Base-by-base conservation (phyloP, 37 sponge, comb jelly and placozoan species). In the Chondrosia reniformis region DNA sequence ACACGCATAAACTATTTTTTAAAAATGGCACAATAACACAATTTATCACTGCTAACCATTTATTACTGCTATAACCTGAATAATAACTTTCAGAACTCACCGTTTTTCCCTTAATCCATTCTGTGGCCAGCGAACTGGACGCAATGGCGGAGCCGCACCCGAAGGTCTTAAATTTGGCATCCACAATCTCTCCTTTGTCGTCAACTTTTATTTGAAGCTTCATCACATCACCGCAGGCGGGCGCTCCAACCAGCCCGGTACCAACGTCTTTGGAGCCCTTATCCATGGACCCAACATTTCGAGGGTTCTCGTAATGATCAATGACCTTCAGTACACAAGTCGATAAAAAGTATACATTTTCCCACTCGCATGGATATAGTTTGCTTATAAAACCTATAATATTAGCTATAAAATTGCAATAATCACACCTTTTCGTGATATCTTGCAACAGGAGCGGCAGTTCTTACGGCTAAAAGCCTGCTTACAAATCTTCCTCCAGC, bases 61-160 rank as follows among this genome's bases (percentile, higher is more conserved):
- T n/a, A n/a, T n/a, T n/a, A n/a, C n/a, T n/a, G n/a, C n/a, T n/a
- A n/a, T n/a, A n/a, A n/a, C n/a, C n/a, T n/a, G n/a, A n/a, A n/a
- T n/a, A n/a, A n/a, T n/a, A n/a, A n/a, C n/a, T n/a, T n/a, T n/a
- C n/a, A n/a, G n/a, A n/a, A 84, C 92, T 78, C 46, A 96, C 97
- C 41, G 80, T 69, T 74, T 84, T 88, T 67, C 98, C 98, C 54
- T 97, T 97, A 72, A 97, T 76, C 98, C 98, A 97, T 84, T 97
- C 98, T 21, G 98, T 97, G 25, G 98, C 98, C 21, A 97, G 86
- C 0, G 98, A 97, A 74, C 95, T 94, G 38, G 98, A 97, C 31
- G 98, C 98, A 54, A 97, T 97, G 45, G 98, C 98, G 33, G 98
- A 97, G 10, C 98, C 98, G 77, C 98, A 97, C 41, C 98, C 98